Percentiles rank a stretch among this genome's conserved stretches.
Conservation (phyloP, 2,888 invertebrate species). For the Ophioninae sp. region DNA sequence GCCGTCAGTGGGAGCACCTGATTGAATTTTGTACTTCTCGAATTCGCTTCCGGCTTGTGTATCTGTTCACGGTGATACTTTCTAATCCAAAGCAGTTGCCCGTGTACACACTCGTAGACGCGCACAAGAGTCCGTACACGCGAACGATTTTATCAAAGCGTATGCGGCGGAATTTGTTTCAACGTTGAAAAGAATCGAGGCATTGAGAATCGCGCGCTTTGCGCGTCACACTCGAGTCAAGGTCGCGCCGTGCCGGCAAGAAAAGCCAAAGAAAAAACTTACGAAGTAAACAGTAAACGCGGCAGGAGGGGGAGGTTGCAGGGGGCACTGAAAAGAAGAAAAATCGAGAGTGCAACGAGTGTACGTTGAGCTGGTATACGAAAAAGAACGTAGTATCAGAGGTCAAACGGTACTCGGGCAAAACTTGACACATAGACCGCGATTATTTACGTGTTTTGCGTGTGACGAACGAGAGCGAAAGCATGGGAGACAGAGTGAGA, state of each 20-base stretch:
- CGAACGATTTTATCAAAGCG: background rate
- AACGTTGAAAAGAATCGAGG: slow-evolving; percentile 29
- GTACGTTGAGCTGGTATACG: background rate
- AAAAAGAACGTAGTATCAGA: slow-evolving; percentile 6
- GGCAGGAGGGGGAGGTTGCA: background rate
- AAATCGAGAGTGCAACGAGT: slow-evolving; percentile 15
- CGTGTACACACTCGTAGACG: background rate
- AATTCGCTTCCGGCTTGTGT: background rate
- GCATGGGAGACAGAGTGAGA: background rate
- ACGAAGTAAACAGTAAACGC: background rate
- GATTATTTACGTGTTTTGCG: slow-evolving; percentile 12
- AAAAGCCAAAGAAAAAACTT: slow-evolving; percentile 1
- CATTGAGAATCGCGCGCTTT: slow-evolving; percentile 41
- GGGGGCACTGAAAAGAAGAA: background rate
- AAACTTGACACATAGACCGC: background rate
- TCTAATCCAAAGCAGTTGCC: background rate
- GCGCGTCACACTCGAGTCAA: slow-evolving; percentile 44
- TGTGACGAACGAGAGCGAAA: background rate
- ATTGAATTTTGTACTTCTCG: background rate
- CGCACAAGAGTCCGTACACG: background rate
- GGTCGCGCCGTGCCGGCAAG: slow-evolving; percentile 10
- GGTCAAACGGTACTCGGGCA: slow-evolving; percentile 16
- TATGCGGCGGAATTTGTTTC: slow-evolving; percentile 31
- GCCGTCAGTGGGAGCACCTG: background rate
- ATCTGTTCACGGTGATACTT: background rate